Base-by-base conservation (phyloP, 2,797 vertebrate species). In the Emys orbicularis region DNA sequence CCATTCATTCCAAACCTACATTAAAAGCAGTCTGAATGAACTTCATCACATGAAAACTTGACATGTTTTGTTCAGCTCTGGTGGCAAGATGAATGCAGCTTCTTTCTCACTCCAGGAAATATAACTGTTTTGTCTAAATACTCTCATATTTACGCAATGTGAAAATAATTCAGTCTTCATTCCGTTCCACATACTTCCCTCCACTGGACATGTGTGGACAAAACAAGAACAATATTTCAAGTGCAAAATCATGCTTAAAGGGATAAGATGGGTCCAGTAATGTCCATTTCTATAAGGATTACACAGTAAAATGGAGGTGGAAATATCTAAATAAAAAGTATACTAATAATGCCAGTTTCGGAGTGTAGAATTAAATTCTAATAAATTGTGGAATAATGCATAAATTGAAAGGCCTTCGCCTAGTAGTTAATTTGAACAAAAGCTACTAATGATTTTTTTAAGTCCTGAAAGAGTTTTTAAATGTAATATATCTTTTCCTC, bases 381-480 rank as follows among this genome's bases (percentile, higher is more conserved):
- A 89, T 54, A 50, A 83, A 87, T 83, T 79, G 61, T 41, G 19
- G 68, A 54, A 12, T 94, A 91, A 95, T 79, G 84, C 16, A 80
- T 90, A 72, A 77, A 79, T 47, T 90, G 81, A 81, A 94, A 91
- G 29, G 27, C 84, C 92, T 87, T 95, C 86, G 61, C 84, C 95
- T 97, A 93, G 94, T 15, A 91, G 93, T 93, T 98, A 96, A 96
- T 94, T 97, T 93, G 94, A 97, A 97, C 89, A 97, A 97, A 97
- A 97, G 89, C 93, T 86, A 87, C 88, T 97, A 94, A 92, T 97
- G 96, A 96, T 96, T 97, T 97, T 86, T 96, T 92, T 94, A 88
- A 97, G 91, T 96, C 97, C 94, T 97, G 90, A 77, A 96, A 96
- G 96, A 97, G 90, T 94, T 97, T 96, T 95, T 91, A 96, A 95